Base-by-base conservation (phyloP, 2,113 vertebrate genomes). In the Labeo rohita region DNA sequence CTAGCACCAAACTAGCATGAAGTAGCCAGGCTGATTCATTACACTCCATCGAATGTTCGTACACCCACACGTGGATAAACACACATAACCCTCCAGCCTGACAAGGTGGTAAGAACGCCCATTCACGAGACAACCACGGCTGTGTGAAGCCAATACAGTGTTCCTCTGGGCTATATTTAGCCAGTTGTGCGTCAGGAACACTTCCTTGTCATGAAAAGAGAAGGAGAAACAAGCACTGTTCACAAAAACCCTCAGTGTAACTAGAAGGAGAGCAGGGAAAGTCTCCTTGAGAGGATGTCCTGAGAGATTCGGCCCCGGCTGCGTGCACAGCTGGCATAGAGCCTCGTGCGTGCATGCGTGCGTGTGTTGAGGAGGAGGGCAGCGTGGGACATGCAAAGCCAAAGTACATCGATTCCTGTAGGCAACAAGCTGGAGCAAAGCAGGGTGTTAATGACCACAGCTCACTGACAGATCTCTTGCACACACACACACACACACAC, bases 71-170 rank as follows among this genome's bases (percentile, higher is more conserved):
- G 68, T 43, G 18, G 9, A 77, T 39, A 56, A 66, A 86, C 36
- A 68, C 84, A 68, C 73, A 49, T 36, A 70, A 70, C 15, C 74
- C 39, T 34, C 61, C 79, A 63, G 61, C 39, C 18, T 63, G 18
- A 86, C 65, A 86, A 84, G 79, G 11, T 50, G 52, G 43, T 83
- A 86, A 78, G 75, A 73, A 88, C 43, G 45, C 77, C 72, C 45
- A 59, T 28, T 59, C 50, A 83, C 16, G 61, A 85, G 45, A 81
- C 77, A 72, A 66, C 80, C 77, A 39, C 2, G 18, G 28, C 70
- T 66, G 47, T 74, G 70, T 75, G 63, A 86, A 75, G 45, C 23
- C 70, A 76, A 28, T 56, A 47, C 11, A 23, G 28, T 45, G 63
- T 65, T 78, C 63, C 65, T 65, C 12, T 50, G 3, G 4, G 75